These are phyloP conservation scores for Meriones psammophilus DNA, from an alignment of 2,797 vertebrate genomes.

Conservation along the genomic window DNA sequence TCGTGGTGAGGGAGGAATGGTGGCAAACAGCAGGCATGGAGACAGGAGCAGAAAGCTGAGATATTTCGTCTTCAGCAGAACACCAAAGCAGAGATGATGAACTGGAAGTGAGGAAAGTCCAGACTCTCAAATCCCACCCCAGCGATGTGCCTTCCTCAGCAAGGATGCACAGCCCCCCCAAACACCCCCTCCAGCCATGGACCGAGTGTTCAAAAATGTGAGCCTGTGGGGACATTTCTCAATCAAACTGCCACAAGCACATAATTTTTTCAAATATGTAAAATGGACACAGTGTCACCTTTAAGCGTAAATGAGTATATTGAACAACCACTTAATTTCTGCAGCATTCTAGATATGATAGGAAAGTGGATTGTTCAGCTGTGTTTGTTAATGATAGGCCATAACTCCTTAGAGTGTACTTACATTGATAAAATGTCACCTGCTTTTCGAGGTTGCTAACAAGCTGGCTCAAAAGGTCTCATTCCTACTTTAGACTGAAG, in stretches of 20 bases:
- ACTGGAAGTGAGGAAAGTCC: too few species aligned
- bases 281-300: neutral
- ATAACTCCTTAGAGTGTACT: neutral
- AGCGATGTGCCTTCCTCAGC: too few species aligned
- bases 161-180: neutral
- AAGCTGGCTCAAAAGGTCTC: neutral
- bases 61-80: neutral
- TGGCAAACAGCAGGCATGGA: neutral
- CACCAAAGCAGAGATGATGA: neutral
- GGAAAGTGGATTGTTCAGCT: slow-evolving; percentile 13
- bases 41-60: neutral
- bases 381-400: neutral
- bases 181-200: neutral
- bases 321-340: neutral
- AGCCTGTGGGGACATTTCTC: neutral
- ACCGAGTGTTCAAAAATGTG: neutral
- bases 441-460: neutral
- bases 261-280: neutral
- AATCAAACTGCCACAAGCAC: neutral
- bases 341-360: neutral
- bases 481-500: neutral
- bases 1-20: accelerated
- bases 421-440: neutral
- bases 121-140: too few species aligned
- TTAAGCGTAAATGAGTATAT: slow-evolving; percentile 34